Evolutionary conservation across 1,140 invertebrate genomes (phyloP), one percentile per base, ranked within the genome.

Genomic region (Anoplolepis gracilipes): DNA sequence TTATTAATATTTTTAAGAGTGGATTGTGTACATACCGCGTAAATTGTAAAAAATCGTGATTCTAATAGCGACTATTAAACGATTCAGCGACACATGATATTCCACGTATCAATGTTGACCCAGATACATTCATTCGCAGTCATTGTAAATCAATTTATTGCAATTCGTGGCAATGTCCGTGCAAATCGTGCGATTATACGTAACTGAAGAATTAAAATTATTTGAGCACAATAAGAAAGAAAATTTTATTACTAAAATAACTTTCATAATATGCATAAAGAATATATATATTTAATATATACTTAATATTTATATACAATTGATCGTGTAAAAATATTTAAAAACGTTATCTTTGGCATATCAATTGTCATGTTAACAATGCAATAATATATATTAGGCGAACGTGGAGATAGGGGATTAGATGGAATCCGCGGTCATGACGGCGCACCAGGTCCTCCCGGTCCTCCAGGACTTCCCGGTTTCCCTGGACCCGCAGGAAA

Each of bases 401-500:
- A 91, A 65, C 65, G 70, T 25, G 93, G 93, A 39, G 87, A 91
- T 19, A 85, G 28, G 11, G 94, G 94, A 36, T 67, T 86, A 70
- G 69, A 87, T 30, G 92, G 92, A 53, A 28, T 42, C n/a, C 75
- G 89, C 46, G 95, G 95, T 25, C 77, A 86, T 22, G 84, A 89
- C 7, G 94, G 94, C 19, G 85, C 84, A 36, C 69, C 86, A 88
- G 92, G 92, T 36, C 70, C 92, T 61, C 91, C 90, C 72, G 97
- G 97, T 65, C 42, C 88, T 86, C 89, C 91, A 28, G 95, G 94
- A 72, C 84, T 65, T 16, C 92, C 92, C 73, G 94, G 94, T 22
- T 94, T 95, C 1, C 94, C 95, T 88, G 97, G 97, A 49, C 72
- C 93, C 36, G 62, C 85, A 65, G 91, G 95, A 53, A 53, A 30